phyloP scores from a whole-genome alignment of 2,113 vertebrate species.

The Pluvialis apricaria region DNA sequence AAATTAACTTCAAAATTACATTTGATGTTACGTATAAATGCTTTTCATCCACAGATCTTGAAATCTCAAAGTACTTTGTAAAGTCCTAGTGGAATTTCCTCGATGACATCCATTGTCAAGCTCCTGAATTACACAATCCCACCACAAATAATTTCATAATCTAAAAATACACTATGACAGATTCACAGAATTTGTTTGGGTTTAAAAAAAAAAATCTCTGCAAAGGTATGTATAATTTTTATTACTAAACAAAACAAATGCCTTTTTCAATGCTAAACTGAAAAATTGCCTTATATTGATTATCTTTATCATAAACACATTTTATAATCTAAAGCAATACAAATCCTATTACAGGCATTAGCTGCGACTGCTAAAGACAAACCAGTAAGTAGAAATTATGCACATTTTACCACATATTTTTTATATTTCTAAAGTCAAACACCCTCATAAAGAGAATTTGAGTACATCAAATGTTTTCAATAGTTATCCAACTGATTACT shows the following conservation, averaged over 20 bases:
- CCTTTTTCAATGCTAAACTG: not conserved
- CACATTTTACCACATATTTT: not conserved
- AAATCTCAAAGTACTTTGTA: not conserved
- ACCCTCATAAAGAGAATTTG: not conserved
- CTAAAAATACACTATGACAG: not conserved
- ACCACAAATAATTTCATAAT: not conserved
- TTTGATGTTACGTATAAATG: not conserved
- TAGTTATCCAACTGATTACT: not conserved
- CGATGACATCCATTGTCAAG: not conserved
- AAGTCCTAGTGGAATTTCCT: not conserved
- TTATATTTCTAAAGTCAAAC: not conserved
- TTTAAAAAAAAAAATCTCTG: not conserved
- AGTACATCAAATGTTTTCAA: not conserved
- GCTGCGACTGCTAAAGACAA: not conserved
- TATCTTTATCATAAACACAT: not conserved
- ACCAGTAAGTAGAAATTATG: not conserved
- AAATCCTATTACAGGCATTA: not conserved
- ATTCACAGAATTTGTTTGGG: not conserved
- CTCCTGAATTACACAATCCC: not conserved
- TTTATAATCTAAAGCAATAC: not conserved
- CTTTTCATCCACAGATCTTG: not conserved
- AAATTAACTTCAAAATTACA: not conserved
- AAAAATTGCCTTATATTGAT: not conserved
- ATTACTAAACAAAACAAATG: not conserved
- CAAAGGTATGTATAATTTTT: not conserved